phyloP scores from a whole-genome alignment of 2,113 vertebrate species.

The Raja brachyura region DNA sequence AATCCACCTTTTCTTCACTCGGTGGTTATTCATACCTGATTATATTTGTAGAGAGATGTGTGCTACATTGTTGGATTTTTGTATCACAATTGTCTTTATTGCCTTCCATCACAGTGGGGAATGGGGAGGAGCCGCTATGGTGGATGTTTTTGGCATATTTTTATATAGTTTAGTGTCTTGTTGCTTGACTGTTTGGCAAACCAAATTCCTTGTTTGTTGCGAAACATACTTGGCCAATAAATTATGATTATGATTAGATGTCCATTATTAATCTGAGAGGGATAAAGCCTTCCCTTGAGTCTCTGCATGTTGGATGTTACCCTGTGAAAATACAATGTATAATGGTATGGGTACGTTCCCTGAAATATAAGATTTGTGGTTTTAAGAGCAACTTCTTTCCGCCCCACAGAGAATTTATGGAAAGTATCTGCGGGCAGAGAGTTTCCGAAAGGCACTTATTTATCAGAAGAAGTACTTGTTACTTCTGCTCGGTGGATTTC shows the following conservation, averaged over 20 bases:
- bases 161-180: too few species aligned
- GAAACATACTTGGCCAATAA: too few species aligned
- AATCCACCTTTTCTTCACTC: neutral
- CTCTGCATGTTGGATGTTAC: neutral
- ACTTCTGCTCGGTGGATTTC: slow-evolving; percentile 85
- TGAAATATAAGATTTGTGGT: neutral
- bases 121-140: too few species aligned
- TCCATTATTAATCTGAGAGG: neutral
- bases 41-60: neutral
- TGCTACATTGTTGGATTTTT: neutral
- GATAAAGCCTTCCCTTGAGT: neutral
- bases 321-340: neutral
- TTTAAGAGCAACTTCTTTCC: slow-evolving; percentile 36
- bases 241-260: neutral
- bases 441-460: slow-evolving; percentile 91
- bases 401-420: slow-evolving; percentile 78
- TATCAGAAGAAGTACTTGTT: slow-evolving; percentile 97
- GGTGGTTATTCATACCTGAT: neutral
- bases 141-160: too few species aligned
- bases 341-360: neutral
- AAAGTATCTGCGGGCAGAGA: slow-evolving; percentile 84
- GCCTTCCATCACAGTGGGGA: too few species aligned
- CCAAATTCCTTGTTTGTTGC: too few species aligned
- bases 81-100: neutral
- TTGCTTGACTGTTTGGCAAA: too few species aligned